These are phyloP conservation scores for Stenotaenia linearis DNA, from an alignment of 2,888 invertebrate species.

Conservation along the genomic window DNA sequence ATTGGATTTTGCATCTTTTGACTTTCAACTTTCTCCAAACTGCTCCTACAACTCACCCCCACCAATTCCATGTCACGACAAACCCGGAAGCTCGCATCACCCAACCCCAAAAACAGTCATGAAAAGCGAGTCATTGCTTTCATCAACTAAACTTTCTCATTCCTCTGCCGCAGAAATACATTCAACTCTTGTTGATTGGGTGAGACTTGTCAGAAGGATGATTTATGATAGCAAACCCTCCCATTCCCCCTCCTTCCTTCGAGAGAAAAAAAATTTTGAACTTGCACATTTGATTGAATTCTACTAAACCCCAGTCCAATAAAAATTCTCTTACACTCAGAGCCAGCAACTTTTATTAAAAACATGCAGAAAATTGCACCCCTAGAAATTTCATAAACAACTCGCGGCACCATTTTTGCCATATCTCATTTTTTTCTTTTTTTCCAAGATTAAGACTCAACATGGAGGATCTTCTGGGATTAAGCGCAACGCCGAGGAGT, in stretches of 20 bases:
- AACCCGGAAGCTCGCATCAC: too few species aligned
- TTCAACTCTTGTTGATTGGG: conserved; percentile 4
- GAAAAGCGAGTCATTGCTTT: too few species aligned
- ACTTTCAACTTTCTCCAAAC: too few species aligned
- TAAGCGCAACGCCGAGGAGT: background rate
- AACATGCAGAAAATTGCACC: background rate
- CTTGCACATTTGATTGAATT: background rate
- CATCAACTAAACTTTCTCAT: background rate
- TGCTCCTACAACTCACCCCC: too few species aligned
- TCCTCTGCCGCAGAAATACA: background rate
- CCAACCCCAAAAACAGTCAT: too few species aligned
- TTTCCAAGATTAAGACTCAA: background rate
- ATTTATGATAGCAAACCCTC: background rate
- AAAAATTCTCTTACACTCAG: background rate
- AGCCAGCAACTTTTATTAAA: background rate
- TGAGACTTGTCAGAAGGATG: background rate
- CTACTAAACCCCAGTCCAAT: background rate
- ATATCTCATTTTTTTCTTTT: background rate
- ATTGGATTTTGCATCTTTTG: too few species aligned
- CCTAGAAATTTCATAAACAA: background rate
- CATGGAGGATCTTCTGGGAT: background rate
- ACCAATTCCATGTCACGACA: too few species aligned
- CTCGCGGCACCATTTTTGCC: background rate
- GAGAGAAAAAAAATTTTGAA: background rate
- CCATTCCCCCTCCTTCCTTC: background rate